Evolutionary conservation across 2,113 vertebrate species (phyloP), one percentile per base, ranked within the genome.

Genomic region (Lophotis ruficrista): DNA sequence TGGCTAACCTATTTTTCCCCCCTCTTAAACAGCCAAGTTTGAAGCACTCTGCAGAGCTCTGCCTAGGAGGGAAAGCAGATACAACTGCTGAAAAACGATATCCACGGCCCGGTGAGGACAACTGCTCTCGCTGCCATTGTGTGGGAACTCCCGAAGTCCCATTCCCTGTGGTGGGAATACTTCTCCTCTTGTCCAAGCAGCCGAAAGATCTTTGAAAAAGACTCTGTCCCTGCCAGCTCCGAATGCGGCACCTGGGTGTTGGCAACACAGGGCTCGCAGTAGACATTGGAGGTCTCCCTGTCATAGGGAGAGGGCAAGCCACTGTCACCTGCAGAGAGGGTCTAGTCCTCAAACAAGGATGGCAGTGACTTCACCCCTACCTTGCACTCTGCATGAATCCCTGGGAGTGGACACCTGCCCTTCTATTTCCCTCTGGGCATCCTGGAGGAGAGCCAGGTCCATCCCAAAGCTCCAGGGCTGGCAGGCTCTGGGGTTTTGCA

Each of bases 1-100:
- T 95, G 92, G 90, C 92, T 96, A 96, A 90, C 96, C 94, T 88
- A 60, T 92, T 90, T 78, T 93, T 81, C 61, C 51, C 80, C 88
- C 8, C 38, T 93, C 72, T 73, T 64, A 69, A 91, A 65, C 56
- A 82, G 94, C 72, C 90, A 93, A 64, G 57, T 89, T 66, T 76
- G 73, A 90, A 87, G 80, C 24, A 10, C 22, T 78, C 83, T 87
- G 72, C 43, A 64, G 82, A 85, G 66, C 61, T 71, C 60, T 68
- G 60, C 25, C 79, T 75, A 41, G 25, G 35, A 94, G 81, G 33
- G 87, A 85, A 80, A 77, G 37, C 69, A 81, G 83, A 87, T 37
- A 60, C 60, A 88, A 18, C 37, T 58, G 30, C 43, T 61, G 62
- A 80, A 69, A 87, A 81, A n/a, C 27, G 4, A 22, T 53, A 64